These are phyloP conservation scores for Gnatocerus cornutus DNA, from an alignment of 2,888 invertebrate genomes.

Conservation along the genomic window DNA sequence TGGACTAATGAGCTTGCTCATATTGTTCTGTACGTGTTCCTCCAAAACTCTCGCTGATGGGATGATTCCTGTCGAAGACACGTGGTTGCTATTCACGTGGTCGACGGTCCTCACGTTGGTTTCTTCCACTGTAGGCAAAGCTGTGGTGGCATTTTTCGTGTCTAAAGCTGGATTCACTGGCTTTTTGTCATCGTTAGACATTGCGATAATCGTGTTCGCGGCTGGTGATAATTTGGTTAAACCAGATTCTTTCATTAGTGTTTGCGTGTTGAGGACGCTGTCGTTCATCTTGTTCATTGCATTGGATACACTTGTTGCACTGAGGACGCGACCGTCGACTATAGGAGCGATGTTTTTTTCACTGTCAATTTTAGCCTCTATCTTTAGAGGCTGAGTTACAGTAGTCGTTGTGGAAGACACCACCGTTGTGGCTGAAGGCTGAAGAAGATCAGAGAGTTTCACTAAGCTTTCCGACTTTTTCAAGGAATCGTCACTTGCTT, in stretches of 20 bases:
- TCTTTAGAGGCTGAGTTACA: slow-evolving; percentile 68
- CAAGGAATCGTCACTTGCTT: neutral
- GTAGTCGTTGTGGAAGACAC: slow-evolving; percentile 69
- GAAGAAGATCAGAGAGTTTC: slow-evolving; percentile 55
- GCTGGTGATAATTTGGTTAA: slow-evolving; percentile 59
- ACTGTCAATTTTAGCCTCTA: slow-evolving; percentile 65
- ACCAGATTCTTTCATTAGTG: slow-evolving; percentile 67
- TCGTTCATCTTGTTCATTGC: slow-evolving; percentile 71
- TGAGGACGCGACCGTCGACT: slow-evolving; percentile 66
- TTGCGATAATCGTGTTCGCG: slow-evolving; percentile 57
- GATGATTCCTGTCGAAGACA: slow-evolving; percentile 57
- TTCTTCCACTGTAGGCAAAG: slow-evolving; percentile 56
- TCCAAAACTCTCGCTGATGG: slow-evolving; percentile 59
- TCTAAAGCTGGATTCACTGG: slow-evolving; percentile 54
- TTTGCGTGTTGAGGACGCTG: slow-evolving; percentile 68
- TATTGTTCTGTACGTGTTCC: slow-evolving; percentile 62
- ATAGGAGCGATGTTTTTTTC: slow-evolving; percentile 59
- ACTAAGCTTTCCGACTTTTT: slow-evolving; percentile 47
- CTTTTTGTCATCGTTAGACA: slow-evolving; percentile 53
- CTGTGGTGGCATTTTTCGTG: slow-evolving; percentile 57
- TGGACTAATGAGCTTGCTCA: slow-evolving; percentile 57
- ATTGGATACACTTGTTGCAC: slow-evolving; percentile 69
- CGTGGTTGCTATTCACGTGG: slow-evolving; percentile 54
- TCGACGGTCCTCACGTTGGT: slow-evolving; percentile 6
- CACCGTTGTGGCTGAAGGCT: slow-evolving; percentile 65